Conservation (phyloP, 1,140 invertebrate genomes). For the Lordiphosa collinella region DNA sequence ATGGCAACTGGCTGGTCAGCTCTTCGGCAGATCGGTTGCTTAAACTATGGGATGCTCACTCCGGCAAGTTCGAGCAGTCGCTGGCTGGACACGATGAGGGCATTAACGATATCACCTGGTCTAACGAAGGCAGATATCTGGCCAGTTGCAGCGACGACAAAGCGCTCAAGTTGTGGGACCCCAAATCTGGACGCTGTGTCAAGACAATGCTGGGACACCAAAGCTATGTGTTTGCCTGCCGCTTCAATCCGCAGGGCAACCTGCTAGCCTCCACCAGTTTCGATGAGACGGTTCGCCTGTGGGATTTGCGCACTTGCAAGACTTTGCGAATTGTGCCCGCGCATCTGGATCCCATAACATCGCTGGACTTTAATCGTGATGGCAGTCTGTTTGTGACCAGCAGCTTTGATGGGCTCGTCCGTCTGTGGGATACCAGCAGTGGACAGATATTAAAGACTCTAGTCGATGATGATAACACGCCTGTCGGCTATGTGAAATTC, state of each 20-base stretch:
- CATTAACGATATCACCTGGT: constrained; percentile 52
- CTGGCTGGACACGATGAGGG: constrained; percentile 34
- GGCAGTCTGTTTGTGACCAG: constrained; percentile 47
- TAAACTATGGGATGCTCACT: constrained; percentile 38
- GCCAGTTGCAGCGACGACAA: constrained; percentile 50
- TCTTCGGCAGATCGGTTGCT: constrained; percentile 32
- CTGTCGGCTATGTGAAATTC: constrained; percentile 53
- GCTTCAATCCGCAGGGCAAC: constrained; percentile 42
- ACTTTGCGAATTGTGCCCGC: constrained; percentile 28
- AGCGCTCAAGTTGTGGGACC: constrained; percentile 36
- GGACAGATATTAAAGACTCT: constrained; percentile 41
- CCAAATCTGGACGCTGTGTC: constrained; percentile 2
- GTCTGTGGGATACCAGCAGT: constrained; percentile 47
- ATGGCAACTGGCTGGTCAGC: constrained; percentile 33
- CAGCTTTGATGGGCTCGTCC: constrained; percentile 53
- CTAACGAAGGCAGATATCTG: constrained; percentile 11
- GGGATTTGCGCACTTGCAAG: constrained; percentile 45
- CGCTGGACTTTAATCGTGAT: constrained; percentile 48
- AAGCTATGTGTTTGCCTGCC: constrained; percentile 37
- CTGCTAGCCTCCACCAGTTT: constrained; percentile 42
- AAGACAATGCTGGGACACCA: constrained; percentile 18
- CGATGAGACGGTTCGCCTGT: constrained; percentile 40
- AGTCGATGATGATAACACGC: constrained; percentile 44
- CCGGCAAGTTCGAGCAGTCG: constrained; percentile 4
- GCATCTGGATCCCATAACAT: constrained; percentile 45